These are phyloP conservation scores for Notoglanidium macrostoma DNA, from an alignment of 2,797 vertebrate genomes.

Conservation along the genomic window DNA sequence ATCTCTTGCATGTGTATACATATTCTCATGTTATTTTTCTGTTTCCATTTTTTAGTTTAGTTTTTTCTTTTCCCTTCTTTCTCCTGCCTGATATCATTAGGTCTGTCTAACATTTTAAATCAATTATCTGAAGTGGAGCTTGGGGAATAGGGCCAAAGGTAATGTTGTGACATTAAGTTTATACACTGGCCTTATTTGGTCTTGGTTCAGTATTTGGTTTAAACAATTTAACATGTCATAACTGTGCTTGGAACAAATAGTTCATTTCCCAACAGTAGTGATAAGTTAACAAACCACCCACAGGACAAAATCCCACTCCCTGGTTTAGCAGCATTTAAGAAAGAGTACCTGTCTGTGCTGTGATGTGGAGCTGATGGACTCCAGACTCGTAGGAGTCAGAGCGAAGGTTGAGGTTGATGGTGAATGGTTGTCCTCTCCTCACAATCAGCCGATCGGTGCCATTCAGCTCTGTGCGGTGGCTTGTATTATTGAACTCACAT, in stretches of 20 bases:
- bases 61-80: neutral
- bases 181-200: conserved; percentile 6
- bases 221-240: neutral
- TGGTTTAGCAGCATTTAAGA: neutral
- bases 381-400: conserved; percentile 78
- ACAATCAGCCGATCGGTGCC: conserved; percentile 80
- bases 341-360: conserved; percentile 80
- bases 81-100: neutral
- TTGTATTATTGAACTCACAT: conserved; percentile 78
- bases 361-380: conserved; percentile 76
- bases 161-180: conserved; percentile 22
- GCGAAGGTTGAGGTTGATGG: conserved; percentile 77
- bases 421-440: conserved; percentile 85
- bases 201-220: conserved; percentile 1
- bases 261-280: neutral
- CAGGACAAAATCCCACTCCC: neutral
- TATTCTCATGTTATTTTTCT: neutral
- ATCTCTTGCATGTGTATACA: neutral
- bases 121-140: neutral
- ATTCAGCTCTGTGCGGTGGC: conserved; percentile 82
- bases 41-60: neutral
- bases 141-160: neutral
- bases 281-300: neutral
- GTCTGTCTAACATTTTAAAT: neutral
- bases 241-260: conserved; percentile 3